phyloP scores from a whole-genome alignment of 2,113 vertebrate genomes.

The Cervus canadensis region DNA sequence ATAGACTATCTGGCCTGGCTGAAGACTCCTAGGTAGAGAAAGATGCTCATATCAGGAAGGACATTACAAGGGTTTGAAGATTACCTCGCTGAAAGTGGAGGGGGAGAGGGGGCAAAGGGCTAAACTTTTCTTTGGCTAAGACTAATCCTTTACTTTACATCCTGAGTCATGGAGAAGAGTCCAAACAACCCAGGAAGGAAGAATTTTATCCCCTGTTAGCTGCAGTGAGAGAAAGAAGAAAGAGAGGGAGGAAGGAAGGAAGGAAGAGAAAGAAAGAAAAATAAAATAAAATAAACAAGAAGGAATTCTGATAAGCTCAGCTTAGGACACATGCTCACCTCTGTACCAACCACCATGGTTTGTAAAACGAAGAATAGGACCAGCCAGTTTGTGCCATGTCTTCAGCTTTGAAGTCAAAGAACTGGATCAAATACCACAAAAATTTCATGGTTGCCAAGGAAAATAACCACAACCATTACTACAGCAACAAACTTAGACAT shows the following conservation, averaged over 20 bases:
- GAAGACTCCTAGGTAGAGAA: neutral
- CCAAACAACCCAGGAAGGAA: neutral
- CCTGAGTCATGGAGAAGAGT: neutral
- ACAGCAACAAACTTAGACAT: too few relatives aligned
- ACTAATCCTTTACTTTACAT: neutral
- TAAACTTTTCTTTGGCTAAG: neutral
- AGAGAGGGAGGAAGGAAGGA: neutral
- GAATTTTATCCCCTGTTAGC: neutral
- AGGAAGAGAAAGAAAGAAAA: neutral
- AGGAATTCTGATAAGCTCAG: neutral
- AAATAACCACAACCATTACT: neutral
- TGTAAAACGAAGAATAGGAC: neutral
- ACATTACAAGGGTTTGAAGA: neutral
- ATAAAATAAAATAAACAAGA: neutral
- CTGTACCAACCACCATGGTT: neutral
- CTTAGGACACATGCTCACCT: neutral
- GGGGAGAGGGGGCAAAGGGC: neutral
- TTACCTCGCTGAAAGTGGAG: neutral
- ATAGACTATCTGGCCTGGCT: neutral
- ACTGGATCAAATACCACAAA: neutral
- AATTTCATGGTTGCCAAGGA: neutral
- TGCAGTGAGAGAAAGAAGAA: neutral
- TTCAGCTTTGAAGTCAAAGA: neutral
- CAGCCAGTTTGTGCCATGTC: neutral
- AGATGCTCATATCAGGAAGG: neutral